Conservation (phyloP, 2,888 invertebrate species). For the Yponomeuta cagnagella region DNA sequence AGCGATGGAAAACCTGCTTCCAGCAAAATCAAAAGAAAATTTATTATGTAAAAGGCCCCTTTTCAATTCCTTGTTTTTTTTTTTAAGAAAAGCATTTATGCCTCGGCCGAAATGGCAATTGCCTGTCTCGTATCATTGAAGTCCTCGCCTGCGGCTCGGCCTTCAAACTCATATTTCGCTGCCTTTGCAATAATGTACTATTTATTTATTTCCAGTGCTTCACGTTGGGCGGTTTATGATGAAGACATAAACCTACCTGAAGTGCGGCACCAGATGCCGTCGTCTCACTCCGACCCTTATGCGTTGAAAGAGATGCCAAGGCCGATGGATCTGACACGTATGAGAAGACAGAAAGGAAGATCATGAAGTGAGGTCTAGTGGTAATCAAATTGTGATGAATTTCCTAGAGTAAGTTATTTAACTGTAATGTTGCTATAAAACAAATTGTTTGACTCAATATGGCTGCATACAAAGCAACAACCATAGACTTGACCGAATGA, state of each 20-base stretch:
- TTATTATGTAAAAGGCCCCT: too few relatives aligned
- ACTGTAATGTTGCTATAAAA: not conserved
- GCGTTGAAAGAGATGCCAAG: conserved; percentile 61
- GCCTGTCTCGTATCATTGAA: too few relatives aligned
- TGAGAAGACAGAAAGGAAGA: conserved; percentile 41
- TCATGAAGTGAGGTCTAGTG: conserved; percentile 18
- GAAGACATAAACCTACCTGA: conserved; percentile 53
- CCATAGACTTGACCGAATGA: not conserved
- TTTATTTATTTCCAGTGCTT: conserved; percentile 47
- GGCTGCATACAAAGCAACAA: not conserved
- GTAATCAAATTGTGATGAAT: not conserved
- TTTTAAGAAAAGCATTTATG: too few relatives aligned
- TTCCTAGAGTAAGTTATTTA: not conserved
- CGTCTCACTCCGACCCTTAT: conserved; percentile 53
- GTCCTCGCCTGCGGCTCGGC: too few relatives aligned
- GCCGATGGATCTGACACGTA: conserved; percentile 47
- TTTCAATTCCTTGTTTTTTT: too few relatives aligned
- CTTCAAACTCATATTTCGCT: too few relatives aligned
- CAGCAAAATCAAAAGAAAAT: too few relatives aligned
- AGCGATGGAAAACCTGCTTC: too few relatives aligned
- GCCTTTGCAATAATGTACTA: too few relatives aligned
- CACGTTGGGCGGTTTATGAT: conserved; percentile 66
- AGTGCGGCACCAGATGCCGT: conserved; percentile 49
- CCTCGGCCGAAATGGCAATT: too few relatives aligned
- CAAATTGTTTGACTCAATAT: not conserved